These are phyloP conservation scores for Pogonomyrmex californicus DNA, from an alignment of 1,140 invertebrate genomes.

Conservation along the genomic window DNA sequence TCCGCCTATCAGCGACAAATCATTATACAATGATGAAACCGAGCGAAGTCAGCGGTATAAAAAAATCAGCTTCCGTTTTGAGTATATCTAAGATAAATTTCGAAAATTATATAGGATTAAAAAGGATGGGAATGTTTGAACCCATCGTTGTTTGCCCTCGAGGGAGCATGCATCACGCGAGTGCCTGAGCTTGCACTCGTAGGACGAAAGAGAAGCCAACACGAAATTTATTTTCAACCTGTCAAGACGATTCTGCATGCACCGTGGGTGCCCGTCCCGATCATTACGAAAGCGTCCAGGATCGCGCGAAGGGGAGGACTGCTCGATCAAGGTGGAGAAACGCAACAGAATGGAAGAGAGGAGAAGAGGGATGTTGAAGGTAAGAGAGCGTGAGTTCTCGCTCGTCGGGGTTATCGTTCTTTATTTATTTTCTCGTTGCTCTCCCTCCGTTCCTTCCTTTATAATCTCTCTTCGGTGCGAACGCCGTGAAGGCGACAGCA, in stretches of 20 bases:
- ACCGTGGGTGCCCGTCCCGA: constrained; percentile 71
- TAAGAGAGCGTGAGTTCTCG: constrained; percentile 32
- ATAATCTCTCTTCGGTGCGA: constrained; percentile 54
- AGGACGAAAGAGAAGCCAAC: background rate
- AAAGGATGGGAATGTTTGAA: constrained; percentile 15
- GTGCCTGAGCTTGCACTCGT: background rate
- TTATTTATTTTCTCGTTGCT: constrained; percentile 3
- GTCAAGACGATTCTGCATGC: constrained; percentile 78
- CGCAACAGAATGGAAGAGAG: background rate
- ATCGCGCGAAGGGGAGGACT: constrained; percentile 55
- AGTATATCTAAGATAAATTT: background rate
- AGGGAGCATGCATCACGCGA: background rate
- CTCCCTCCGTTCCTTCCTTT: background rate
- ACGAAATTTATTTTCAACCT: constrained; percentile 78
- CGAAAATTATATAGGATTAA: background rate
- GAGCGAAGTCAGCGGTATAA: background rate
- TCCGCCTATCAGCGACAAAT: constrained; percentile 57
- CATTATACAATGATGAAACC: constrained; percentile 37
- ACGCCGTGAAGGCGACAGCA: constrained; percentile 66
- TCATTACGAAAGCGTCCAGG: constrained; percentile 69
- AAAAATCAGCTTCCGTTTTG: background rate
- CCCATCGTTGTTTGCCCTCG: background rate
- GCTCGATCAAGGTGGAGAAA: constrained; percentile 23
- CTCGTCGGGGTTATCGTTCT: constrained; percentile 3
- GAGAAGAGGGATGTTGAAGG: constrained; percentile 3